Evolutionary conservation across 2,797 vertebrate species (phyloP).

Genomic region (Pantherophis vulpinus): DNA sequence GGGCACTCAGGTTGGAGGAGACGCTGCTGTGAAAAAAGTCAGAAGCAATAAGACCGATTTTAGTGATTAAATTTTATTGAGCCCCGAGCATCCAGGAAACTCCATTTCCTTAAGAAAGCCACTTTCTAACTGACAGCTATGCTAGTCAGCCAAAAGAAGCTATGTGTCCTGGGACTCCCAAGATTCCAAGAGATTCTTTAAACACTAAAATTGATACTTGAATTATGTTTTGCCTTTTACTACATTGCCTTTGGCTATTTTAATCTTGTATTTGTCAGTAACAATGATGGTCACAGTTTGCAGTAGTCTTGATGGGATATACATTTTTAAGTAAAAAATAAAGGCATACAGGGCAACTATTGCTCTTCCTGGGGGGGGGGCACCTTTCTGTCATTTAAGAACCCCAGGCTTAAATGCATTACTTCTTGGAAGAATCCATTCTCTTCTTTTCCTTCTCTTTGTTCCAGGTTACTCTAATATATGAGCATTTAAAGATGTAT

Average conservation of each 20-base stretch:
- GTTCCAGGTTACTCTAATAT: background rate
- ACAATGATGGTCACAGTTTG: background rate
- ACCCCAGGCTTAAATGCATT: background rate
- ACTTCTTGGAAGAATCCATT: background rate
- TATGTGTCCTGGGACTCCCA: background rate
- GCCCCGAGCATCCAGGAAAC: background rate
- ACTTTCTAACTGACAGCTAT: background rate
- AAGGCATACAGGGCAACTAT: background rate
- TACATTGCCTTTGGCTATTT: background rate
- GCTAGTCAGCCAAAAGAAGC: background rate
- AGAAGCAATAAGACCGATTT: background rate
- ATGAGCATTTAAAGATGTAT: background rate
- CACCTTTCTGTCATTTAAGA: background rate
- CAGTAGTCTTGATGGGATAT: background rate
- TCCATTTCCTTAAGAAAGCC: background rate
- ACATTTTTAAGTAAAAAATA: slow-evolving; percentile 6
- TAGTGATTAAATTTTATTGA: background rate
- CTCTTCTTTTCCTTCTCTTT: background rate
- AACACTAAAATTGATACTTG: background rate
- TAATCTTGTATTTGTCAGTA: background rate
- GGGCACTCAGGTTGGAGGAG: background rate
- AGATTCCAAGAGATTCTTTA: background rate
- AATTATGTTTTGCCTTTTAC: background rate
- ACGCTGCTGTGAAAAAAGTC: background rate
- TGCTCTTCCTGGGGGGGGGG: background rate